phyloP scores from a whole-genome alignment of 2,888 invertebrate genomes.

The Yponomeuta cagnagella region DNA sequence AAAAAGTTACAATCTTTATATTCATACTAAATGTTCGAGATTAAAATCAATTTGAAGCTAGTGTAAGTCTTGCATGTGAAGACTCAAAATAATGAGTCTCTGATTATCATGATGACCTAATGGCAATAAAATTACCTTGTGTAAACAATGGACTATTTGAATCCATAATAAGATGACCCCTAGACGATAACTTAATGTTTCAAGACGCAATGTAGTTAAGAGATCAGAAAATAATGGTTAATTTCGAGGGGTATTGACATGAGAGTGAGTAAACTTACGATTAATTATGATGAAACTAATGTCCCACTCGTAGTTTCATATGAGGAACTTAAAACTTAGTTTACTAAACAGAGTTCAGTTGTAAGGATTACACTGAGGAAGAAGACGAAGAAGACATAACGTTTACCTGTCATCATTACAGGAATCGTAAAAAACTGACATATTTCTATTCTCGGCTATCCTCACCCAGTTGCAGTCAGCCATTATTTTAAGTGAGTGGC shows the following conservation, averaged over 20 bases:
- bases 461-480: no score
- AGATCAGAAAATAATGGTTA: background rate
- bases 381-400: no score
- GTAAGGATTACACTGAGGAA: no score
- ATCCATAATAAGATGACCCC: background rate
- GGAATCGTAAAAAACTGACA: no score
- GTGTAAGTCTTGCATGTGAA: background rate
- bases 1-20: background rate
- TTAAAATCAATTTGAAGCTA: background rate
- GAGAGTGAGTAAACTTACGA: background rate
- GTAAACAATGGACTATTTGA: background rate
- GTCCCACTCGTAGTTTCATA: background rate
- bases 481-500: no score
- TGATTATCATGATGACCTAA: conserved; percentile 1
- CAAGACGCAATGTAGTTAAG: background rate
- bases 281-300: background rate
- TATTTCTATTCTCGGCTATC: no score
- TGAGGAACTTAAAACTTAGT: background rate
- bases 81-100: background rate
- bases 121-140: background rate
- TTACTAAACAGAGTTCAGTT: no score
- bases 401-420: no score
- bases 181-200: background rate
- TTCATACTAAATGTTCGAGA: background rate
- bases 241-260: background rate